Evolutionary conservation across 2,797 vertebrate genomes (phyloP).

Genomic region (Lutjanus argentimaculatus): DNA sequence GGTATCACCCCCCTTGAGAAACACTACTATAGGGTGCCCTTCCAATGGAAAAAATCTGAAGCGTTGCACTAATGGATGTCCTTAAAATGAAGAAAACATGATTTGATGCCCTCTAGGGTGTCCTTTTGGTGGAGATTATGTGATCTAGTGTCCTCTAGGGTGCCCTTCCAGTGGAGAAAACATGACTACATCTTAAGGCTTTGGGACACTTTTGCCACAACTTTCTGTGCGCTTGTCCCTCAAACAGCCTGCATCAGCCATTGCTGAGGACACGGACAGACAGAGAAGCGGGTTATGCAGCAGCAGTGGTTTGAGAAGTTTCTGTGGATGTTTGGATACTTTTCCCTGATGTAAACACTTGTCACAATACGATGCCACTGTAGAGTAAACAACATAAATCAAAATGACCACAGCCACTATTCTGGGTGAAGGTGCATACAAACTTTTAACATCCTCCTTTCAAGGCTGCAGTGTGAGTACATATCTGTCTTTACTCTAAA

Average conservation of each 20-base stretch:
- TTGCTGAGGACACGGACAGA: not conserved
- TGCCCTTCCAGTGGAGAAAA: not conserved
- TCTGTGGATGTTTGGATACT: not conserved
- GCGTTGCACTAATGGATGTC: too few species aligned
- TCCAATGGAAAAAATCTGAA: too few species aligned
- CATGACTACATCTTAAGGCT: too few species aligned
- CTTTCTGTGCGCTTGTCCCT: not conserved
- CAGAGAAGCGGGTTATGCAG: not conserved
- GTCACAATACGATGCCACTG: conserved; percentile 1
- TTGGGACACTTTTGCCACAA: not conserved
- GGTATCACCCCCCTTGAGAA: too few species aligned
- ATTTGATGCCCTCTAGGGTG: not conserved
- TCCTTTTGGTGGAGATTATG: not conserved
- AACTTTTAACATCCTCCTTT: conserved; percentile 10
- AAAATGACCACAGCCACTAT: conserved; percentile 18
- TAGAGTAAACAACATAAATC: conserved; percentile 46
- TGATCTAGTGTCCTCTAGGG: not conserved
- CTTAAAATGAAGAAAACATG: not conserved
- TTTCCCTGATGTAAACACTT: conserved; percentile 14
- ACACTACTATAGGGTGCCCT: too few species aligned
- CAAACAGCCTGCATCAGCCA: not conserved
- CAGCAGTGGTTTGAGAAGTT: not conserved
- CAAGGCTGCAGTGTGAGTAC: not conserved
- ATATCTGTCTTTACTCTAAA: conserved; percentile 1
- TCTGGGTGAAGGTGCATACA: conserved; percentile 1